phyloP scores from a whole-genome alignment of 2,797 vertebrate genomes.

The Smutsia temminckii region DNA sequence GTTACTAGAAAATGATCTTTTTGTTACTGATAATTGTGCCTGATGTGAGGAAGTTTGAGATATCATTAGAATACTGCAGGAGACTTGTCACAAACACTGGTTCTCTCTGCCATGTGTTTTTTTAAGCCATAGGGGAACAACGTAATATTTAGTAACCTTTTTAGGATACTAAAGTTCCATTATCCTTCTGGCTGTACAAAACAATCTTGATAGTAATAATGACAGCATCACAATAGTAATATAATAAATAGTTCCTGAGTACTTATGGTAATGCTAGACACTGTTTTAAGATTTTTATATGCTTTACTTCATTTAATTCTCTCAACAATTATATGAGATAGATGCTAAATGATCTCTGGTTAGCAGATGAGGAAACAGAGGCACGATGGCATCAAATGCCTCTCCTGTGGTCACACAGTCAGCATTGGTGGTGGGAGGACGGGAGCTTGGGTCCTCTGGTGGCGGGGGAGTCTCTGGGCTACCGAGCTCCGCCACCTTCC shows the following conservation, averaged over 20 bases:
- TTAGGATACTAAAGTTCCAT: neutral
- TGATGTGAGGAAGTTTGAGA: neutral
- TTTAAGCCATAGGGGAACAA: neutral
- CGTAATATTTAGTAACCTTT: neutral
- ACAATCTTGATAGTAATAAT: neutral
- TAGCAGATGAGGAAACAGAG: neutral
- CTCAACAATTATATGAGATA: neutral
- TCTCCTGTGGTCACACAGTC: neutral
- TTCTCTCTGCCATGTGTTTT: neutral
- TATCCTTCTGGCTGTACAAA: neutral
- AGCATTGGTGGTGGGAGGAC: neutral
- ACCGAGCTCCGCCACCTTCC: neutral
- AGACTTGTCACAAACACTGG: neutral
- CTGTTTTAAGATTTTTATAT: neutral
- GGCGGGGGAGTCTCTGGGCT: neutral
- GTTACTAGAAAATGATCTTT: neutral
- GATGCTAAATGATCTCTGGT: neutral
- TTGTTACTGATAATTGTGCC: neutral
- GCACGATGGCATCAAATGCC: neutral
- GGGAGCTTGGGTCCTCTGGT: neutral
- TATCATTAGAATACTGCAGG: neutral
- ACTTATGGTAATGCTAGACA: neutral
- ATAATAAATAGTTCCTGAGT: neutral
- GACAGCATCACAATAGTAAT: too few relatives aligned
- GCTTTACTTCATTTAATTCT: neutral